phyloP scores from a whole-genome alignment of 1,140 invertebrate genomes.

The Psix sp. region DNA sequence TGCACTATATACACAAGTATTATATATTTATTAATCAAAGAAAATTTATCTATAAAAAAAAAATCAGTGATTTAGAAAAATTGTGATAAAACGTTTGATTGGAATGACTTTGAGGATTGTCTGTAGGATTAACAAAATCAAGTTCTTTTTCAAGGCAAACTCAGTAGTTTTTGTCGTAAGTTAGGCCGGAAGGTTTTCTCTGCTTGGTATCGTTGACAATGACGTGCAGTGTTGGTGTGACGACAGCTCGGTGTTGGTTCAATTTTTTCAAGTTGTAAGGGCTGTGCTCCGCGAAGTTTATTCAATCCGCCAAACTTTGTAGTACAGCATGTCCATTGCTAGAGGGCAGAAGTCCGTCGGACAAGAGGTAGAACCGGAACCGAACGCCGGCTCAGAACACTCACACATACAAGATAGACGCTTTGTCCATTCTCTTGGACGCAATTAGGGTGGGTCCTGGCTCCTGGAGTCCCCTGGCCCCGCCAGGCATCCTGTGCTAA shows the following conservation, averaged over 20 bases:
- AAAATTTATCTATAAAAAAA: too few species aligned
- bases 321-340: conserved; percentile 76
- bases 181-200: conserved; percentile 56
- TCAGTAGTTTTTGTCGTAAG: conserved; percentile 47
- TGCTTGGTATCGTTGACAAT: conserved; percentile 40
- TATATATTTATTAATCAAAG: too few species aligned
- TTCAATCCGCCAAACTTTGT: conserved; percentile 77
- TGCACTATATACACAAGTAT: too few species aligned
- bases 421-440: conserved; percentile 77
- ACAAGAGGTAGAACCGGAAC: conserved; percentile 72
- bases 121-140: conserved; percentile 49
- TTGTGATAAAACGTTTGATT: conserved; percentile 26
- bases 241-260: conserved; percentile 52
- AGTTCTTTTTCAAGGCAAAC: conserved; percentile 27
- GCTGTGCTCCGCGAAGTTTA: conserved; percentile 73
- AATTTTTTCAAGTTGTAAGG: conserved; percentile 73
- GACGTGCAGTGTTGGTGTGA: conserved; percentile 38
- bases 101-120: conserved; percentile 38
- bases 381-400: conserved; percentile 72
- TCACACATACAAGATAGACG: conserved; percentile 73
- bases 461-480: conserved; percentile 61
- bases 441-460: conserved; percentile 77
- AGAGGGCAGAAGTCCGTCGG: conserved; percentile 72
- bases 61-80: too few species aligned
- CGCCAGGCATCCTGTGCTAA: conserved; percentile 72